Base-by-base conservation (phyloP, 2,797 vertebrate genomes). In the Melanotaenia trifasciata region DNA sequence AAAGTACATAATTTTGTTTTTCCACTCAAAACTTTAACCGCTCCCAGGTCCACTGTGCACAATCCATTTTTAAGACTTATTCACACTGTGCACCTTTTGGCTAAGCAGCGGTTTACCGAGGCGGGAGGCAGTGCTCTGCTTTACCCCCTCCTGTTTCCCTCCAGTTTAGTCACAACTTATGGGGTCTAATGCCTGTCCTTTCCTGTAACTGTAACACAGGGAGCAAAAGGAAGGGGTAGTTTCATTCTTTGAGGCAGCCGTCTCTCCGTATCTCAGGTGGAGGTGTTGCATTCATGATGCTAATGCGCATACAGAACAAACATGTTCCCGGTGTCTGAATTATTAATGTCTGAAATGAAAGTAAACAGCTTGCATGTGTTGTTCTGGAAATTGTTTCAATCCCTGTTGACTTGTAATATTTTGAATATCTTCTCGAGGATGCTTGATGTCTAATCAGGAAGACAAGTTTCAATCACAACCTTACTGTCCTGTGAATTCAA, bases 21-120 rank as follows among this genome's bases (percentile, higher is more conserved):
- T 59, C 77, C 67, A 69, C 80, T 81, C 70, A 64, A 57, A 82
- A 80, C 70, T 86, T 68, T 22, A 83, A 76, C 26, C 30, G 83
- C 84, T 90, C 62, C 40, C 56, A 83, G 88, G 91, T 90, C 86
- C 81, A 77, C 83, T 81, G 76, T 80, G 80, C 79, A 80, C 76
- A 84, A 90, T 90, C 85, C 80, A 83, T 86, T 87, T 85, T 64
- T 64, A 50, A 85, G 83, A 83, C 77, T 76, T 61, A 82, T 83
- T 87, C 78, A 47, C 80, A 80, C 69, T 77, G 81, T 53, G 78
- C 79, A 79, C 67, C 87, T 87, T 80, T 84, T 10, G 65, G 85
- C 78, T 70, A 67, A 85, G 45, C 84, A 58, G 78, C 6, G 24
- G 81, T 76, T 79, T 74, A 80, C 57, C 0, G 61, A 70, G 64